Conservation (phyloP, 2,113 vertebrate species). For the Sceloporus undulatus region DNA sequence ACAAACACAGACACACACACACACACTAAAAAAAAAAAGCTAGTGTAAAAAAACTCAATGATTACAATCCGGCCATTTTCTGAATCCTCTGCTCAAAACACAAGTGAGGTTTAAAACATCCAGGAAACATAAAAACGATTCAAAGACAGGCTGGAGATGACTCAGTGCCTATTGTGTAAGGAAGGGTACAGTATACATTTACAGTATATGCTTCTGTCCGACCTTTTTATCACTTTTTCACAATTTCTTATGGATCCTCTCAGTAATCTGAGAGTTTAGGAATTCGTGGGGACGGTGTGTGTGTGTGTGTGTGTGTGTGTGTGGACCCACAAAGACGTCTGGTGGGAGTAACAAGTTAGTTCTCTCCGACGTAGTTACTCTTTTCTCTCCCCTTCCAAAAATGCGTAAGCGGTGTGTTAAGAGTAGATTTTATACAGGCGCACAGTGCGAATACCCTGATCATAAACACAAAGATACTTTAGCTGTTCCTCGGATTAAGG, state of each 20-base stretch:
- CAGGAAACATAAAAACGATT: constrained; percentile 32
- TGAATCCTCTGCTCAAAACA: background rate
- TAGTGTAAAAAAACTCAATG: background rate
- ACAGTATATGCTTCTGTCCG: background rate
- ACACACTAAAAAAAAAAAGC: constrained; percentile 29
- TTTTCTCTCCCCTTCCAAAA: constrained; percentile 21
- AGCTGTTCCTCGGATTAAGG: background rate
- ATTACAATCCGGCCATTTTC: background rate
- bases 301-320: background rate
- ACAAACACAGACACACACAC: background rate
- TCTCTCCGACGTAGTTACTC: background rate
- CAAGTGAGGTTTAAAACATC: background rate
- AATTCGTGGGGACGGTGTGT: background rate
- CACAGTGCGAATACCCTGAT: background rate
- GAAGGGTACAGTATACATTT: constrained; percentile 15
- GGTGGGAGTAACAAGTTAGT: background rate
- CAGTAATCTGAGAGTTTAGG: background rate
- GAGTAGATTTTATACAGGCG: constrained; percentile 36
- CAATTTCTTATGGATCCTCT: constrained; percentile 4
- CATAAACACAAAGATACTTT: constrained; percentile 12
- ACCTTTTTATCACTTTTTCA: background rate
- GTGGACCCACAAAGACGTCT: no score
- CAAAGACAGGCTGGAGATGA: constrained; percentile 21
- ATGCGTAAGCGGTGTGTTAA: constrained; percentile 9
- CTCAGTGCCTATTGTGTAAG: constrained; percentile 13